These are phyloP conservation scores for Hemicordylus capensis DNA, from an alignment of 2,113 vertebrate species.

Conservation along the genomic window DNA sequence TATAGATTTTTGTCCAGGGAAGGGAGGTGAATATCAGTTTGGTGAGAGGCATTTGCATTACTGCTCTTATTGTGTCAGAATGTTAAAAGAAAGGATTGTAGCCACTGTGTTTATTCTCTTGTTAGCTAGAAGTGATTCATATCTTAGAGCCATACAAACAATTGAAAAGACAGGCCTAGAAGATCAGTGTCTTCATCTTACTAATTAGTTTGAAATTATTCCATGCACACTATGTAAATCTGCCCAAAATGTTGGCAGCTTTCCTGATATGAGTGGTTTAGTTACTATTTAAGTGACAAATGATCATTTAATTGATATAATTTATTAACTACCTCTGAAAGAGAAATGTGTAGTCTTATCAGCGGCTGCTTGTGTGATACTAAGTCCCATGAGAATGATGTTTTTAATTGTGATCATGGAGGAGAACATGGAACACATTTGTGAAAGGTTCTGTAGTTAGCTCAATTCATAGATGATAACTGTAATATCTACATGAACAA, in stretches of 20 bases:
- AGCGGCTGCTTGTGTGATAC: neutral
- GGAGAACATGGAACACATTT: neutral
- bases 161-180: neutral
- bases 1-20: neutral
- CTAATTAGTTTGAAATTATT: neutral
- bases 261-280: neutral
- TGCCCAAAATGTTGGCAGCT: neutral
- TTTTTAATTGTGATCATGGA: neutral
- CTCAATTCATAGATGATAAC: neutral
- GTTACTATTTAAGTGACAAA: neutral
- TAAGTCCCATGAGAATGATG: neutral
- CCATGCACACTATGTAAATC: neutral
- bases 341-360: neutral
- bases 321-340: neutral
- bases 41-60: neutral
- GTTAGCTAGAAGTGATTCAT: neutral
- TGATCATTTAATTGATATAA: neutral
- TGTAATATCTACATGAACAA: neutral
- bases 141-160: neutral
- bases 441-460: neutral
- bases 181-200: neutral
- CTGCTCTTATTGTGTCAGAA: neutral
- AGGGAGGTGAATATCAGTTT: neutral
- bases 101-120: neutral
- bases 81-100: neutral